Conservation (phyloP, 2,888 invertebrate genomes). For the Ectropis crepuscularia region DNA sequence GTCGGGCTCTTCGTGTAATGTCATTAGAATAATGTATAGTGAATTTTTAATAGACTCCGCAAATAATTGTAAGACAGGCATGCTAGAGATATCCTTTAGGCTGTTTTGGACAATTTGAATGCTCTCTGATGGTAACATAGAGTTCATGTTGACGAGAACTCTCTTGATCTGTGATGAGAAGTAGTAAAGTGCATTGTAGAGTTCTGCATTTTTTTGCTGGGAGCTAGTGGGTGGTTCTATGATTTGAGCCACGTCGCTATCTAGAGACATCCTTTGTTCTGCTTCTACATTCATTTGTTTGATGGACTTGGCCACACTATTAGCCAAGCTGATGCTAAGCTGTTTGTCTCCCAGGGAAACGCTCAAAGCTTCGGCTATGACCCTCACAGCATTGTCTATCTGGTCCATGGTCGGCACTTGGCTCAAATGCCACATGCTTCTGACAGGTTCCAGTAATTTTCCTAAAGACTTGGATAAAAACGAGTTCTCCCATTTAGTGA, state of each 20-base stretch:
- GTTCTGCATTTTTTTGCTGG: constrained; percentile 92
- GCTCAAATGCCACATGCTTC: constrained; percentile 90
- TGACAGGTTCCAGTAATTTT: constrained; percentile 92
- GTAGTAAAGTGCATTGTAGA: constrained; percentile 92
- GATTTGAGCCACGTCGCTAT: constrained; percentile 79
- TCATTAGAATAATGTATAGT: constrained; percentile 95
- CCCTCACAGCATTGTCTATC: constrained; percentile 89
- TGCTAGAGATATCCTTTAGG: constrained; percentile 85
- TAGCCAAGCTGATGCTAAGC: constrained; percentile 90
- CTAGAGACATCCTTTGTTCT: constrained; percentile 91
- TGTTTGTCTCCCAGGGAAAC: constrained; percentile 93
- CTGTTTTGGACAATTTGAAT: constrained; percentile 85
- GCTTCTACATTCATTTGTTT: constrained; percentile 93
- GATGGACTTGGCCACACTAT: constrained; percentile 93
- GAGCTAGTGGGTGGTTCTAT: constrained; percentile 89
- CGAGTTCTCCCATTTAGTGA: constrained; percentile 92
- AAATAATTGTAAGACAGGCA: constrained; percentile 85
- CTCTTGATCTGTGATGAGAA: constrained; percentile 89
- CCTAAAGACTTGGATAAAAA: constrained; percentile 94
- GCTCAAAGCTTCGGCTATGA: constrained; percentile 90
- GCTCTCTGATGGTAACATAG: constrained; percentile 86
- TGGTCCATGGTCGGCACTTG: constrained; percentile 90
- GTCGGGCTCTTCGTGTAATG: constrained; percentile 92
- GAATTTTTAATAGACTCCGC: constrained; percentile 92
- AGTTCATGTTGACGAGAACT: constrained; percentile 89